These are phyloP conservation scores for Chrysoperla carnea DNA, from an alignment of 1,140 invertebrate genomes.

Conservation along the genomic window DNA sequence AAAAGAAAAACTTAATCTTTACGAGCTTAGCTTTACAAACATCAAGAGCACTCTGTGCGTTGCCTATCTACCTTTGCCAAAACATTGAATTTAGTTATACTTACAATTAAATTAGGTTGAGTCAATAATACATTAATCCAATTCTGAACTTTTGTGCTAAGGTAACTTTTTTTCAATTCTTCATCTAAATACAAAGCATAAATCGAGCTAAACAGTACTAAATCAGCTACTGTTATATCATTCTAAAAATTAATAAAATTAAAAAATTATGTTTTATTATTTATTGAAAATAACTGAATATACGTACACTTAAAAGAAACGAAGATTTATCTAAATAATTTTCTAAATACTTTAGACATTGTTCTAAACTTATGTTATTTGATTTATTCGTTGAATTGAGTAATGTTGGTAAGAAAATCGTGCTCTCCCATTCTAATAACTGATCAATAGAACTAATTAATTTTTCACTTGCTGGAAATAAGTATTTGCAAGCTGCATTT, in stretches of 20 bases:
- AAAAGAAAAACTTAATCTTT: no score
- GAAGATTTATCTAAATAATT: constrained; percentile 24
- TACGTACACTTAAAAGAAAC: constrained; percentile 14
- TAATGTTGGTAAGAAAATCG: constrained; percentile 39
- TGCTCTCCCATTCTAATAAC: constrained; percentile 61
- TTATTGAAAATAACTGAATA: constrained; percentile 15
- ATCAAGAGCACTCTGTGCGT: no score
- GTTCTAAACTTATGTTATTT: constrained; percentile 24
- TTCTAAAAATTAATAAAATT: constrained; percentile 21
- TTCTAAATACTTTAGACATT: constrained; percentile 27
- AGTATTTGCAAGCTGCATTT: constrained; percentile 33
- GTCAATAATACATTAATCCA: constrained; percentile 32
- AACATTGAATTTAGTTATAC: constrained; percentile 1
- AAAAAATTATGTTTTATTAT: constrained; percentile 21
- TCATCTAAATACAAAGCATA: constrained; percentile 33
- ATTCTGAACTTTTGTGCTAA: constrained; percentile 22
- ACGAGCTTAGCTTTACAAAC: no score
- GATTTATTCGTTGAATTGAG: constrained; percentile 20
- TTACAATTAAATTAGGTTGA: constrained; percentile 20
- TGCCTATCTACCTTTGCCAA: no score
- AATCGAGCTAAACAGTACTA: constrained; percentile 42
- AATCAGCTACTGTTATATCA: constrained; percentile 35
- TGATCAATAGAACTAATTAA: constrained; percentile 27
- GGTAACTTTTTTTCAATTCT: constrained; percentile 23
- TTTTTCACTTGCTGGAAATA: constrained; percentile 22